These are phyloP conservation scores for Galendromus occidentalis DNA, from an alignment of 1,140 invertebrate species.

Conservation along the genomic window DNA sequence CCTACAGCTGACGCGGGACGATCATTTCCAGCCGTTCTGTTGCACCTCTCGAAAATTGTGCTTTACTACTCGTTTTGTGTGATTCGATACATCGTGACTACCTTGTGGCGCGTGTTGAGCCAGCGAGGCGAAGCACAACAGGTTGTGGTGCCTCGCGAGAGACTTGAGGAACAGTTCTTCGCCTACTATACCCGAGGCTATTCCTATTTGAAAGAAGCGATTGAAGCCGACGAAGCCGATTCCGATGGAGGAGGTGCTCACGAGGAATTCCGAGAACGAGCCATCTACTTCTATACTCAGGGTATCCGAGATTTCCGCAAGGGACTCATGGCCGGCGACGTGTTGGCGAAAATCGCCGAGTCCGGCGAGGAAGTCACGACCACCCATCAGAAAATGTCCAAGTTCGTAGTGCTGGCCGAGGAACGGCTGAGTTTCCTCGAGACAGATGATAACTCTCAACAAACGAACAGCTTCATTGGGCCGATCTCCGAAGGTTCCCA, in stretches of 20 bases:
- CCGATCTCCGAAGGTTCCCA: neutral
- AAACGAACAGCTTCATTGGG: neutral
- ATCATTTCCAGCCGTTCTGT: neutral
- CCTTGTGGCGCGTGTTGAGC: neutral
- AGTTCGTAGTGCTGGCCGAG: neutral
- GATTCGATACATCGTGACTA: neutral
- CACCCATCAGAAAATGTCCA: slow-evolving; percentile 7
- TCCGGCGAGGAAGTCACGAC: neutral
- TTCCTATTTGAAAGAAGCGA: neutral
- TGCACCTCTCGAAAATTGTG: neutral
- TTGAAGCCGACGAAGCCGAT: neutral
- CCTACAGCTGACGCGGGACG: too few species aligned
- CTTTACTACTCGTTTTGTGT: neutral
- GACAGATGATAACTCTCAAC: neutral
- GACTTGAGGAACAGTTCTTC: slow-evolving; percentile 8
- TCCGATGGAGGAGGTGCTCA: neutral
- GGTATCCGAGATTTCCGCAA: slow-evolving; percentile 7
- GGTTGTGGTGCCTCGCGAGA: neutral
- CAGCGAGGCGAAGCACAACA: neutral
- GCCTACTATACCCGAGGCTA: slow-evolving; percentile 3
- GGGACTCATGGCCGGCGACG: neutral
- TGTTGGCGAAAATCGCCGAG: neutral
- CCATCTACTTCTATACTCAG: slow-evolving; percentile 3
- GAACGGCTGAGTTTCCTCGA: neutral
- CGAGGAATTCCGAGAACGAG: neutral